Evolutionary conservation across 2,888 invertebrate species (phyloP).

Genomic region (Meteorus cinctellus): DNA sequence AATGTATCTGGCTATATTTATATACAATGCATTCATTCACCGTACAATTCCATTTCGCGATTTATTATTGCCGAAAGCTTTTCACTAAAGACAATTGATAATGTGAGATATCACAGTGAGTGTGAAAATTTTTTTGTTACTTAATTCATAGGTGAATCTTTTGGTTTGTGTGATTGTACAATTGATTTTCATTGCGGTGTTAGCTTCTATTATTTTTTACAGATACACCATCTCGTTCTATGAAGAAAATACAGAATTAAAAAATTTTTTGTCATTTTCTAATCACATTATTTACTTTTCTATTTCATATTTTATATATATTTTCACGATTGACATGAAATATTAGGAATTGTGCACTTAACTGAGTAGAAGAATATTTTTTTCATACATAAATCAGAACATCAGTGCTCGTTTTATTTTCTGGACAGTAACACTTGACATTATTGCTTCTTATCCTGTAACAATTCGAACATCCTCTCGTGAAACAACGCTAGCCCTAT

Average conservation of each 20-base stretch:
- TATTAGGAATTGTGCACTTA: too few species aligned
- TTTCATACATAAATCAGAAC: neutral
- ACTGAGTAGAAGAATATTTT: neutral
- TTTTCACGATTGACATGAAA: too few species aligned
- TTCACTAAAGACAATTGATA: neutral
- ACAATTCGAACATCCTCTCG: neutral
- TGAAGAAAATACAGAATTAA: too few species aligned
- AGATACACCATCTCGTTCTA: too few species aligned
- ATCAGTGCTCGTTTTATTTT: neutral
- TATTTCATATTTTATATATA: too few species aligned
- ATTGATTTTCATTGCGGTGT: too few species aligned
- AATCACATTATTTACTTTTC: too few species aligned
- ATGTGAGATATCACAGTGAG: neutral
- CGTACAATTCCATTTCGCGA: neutral
- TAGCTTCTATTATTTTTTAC: too few species aligned
- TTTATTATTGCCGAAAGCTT: too few species aligned
- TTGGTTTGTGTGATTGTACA: too few species aligned
- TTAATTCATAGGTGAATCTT: too few species aligned
- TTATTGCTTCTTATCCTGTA: neutral
- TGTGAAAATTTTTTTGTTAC: neutral
- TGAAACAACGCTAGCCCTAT: neutral
- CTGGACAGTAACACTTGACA: neutral
- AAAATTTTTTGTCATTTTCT: too few species aligned
- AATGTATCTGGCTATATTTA: neutral
- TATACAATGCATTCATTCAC: neutral